phyloP scores from a whole-genome alignment of 2,797 vertebrate species.

The Lepilemur ruficaudatus region DNA sequence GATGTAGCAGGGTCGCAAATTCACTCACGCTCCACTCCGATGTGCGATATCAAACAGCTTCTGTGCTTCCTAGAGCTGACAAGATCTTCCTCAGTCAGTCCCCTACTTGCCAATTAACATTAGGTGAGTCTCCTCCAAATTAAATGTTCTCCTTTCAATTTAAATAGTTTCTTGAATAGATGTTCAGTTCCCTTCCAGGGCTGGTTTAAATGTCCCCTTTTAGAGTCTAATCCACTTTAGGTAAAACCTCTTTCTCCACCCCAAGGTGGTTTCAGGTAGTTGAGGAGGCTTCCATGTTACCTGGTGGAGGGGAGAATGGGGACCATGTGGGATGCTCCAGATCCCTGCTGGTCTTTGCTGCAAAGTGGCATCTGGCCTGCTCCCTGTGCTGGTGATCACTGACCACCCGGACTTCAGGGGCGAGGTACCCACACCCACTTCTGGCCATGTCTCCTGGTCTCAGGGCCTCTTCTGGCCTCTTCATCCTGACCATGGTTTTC shows the following conservation, averaged over 20 bases:
- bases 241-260: background rate
- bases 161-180: constrained; percentile 27
- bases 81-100: background rate
- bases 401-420: background rate
- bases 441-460: background rate
- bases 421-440: background rate
- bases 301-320: background rate
- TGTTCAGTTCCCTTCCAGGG: background rate
- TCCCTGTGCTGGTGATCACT: background rate
- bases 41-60: background rate
- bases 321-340: background rate
- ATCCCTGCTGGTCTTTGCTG: background rate
- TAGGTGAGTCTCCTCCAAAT: constrained; percentile 53
- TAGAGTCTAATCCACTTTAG: background rate
- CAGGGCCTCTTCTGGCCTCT: background rate
- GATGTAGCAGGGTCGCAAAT: constrained; percentile 28
- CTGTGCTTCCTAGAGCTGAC: background rate
- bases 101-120: constrained; percentile 42
- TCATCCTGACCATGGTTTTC: background rate
- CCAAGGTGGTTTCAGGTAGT: background rate
- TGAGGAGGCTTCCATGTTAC: background rate
- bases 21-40: background rate
- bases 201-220: background rate
- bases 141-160: constrained; percentile 35
- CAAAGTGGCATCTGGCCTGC: background rate